phyloP scores from a whole-genome alignment of 2,888 invertebrate genomes.

The Melinaea menophilus region DNA sequence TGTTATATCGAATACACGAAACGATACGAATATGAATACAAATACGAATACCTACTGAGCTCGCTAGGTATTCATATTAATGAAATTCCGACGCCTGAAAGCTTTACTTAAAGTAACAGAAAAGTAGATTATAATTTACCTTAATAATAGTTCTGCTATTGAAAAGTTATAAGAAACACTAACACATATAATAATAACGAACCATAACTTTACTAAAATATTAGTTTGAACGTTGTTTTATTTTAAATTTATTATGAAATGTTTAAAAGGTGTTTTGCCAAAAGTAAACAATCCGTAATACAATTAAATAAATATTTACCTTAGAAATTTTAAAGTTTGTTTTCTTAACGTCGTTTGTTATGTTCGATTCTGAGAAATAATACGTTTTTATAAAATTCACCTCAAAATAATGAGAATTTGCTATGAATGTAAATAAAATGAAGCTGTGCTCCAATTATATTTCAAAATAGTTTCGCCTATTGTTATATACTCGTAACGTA shows the following conservation, averaged over 20 bases:
- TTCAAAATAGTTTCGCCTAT: neutral
- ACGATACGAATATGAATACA: no score
- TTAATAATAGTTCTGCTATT: no score
- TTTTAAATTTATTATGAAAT: neutral
- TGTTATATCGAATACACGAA: no score
- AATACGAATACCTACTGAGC: no score
- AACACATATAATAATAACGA: neutral
- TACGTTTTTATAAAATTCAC: neutral
- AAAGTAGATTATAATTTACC: no score
- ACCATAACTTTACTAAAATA: neutral
- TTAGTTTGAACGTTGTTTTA: neutral
- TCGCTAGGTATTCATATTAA: no score
- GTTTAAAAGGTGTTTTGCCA: neutral
- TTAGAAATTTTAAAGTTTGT: constrained; percentile 4
- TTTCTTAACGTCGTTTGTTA: neutral
- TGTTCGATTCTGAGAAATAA: neutral
- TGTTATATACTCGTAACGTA: neutral
- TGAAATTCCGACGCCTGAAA: no score
- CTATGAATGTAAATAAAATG: constrained; percentile 1
- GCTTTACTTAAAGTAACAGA: no score
- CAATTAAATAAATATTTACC: constrained; percentile 7
- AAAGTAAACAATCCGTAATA: constrained; percentile 1
- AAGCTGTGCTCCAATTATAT: neutral
- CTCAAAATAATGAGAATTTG: neutral
- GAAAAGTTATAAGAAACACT: no score